A percentile compares a stretch with the other conserved stretches of the same genome.
These are phyloP conservation scores for Zygogramma bicolorata DNA, from an alignment of 2,888 invertebrate genomes.

Conservation along the genomic window DNA sequence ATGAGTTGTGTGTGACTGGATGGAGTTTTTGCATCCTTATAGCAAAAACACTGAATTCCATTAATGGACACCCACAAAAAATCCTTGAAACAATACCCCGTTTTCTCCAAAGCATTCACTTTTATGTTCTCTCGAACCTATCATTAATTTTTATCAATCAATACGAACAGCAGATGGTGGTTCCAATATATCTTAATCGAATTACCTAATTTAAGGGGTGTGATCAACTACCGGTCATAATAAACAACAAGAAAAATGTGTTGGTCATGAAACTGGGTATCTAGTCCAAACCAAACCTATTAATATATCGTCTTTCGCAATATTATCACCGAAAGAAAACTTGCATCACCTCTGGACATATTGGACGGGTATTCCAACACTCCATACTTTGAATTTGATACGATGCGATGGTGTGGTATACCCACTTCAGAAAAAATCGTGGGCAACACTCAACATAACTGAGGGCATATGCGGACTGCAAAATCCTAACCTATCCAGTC, in stretches of 20 bases:
- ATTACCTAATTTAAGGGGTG: neutral
- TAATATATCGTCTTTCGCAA: neutral
- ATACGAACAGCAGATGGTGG: neutral
- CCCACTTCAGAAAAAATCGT: too few relatives aligned
- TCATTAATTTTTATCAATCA: neutral
- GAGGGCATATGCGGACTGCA: too few relatives aligned
- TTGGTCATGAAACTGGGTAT: neutral
- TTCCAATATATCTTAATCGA: neutral
- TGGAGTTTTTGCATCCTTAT: too few relatives aligned
- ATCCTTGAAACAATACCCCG: neutral
- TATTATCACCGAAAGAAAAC: neutral
- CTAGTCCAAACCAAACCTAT: slow-evolving; percentile 7
- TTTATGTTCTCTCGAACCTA: neutral
- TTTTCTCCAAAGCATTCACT: neutral
- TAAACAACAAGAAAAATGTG: neutral
- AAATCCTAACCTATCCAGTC: too few relatives aligned
- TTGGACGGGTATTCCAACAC: neutral
- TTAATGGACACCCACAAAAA: neutral
- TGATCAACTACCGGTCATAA: neutral
- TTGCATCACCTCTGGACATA: neutral
- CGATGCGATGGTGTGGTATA: too few relatives aligned
- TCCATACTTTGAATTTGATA: neutral
- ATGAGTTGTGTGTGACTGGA: too few relatives aligned
- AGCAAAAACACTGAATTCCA: neutral
- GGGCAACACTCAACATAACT: too few relatives aligned